Percentiles rank a stretch among this genome's conserved stretches.
Evolutionary conservation across 2,113 vertebrate species (phyloP).

Genomic region (Perccottus glenii): DNA sequence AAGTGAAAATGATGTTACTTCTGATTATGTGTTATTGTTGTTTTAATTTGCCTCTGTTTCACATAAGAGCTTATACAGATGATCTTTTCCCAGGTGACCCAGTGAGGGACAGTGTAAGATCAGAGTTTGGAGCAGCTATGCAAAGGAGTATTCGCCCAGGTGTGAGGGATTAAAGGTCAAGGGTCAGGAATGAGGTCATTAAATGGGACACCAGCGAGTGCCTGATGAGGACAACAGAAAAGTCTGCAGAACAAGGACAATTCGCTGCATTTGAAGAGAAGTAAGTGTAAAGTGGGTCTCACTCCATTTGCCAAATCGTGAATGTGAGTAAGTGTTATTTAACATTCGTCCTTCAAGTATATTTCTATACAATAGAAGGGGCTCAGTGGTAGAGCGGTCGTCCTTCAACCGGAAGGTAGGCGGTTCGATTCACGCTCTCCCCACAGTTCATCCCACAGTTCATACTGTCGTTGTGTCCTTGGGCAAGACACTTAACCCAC

Average conservation of each 20-base stretch:
- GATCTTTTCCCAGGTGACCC: conserved; percentile 58
- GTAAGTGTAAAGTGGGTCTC: background rate
- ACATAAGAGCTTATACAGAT: background rate
- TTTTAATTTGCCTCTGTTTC: background rate
- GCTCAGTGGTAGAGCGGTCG: too few species aligned
- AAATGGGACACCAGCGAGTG: conserved; percentile 65
- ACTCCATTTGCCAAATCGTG: conserved; percentile 23
- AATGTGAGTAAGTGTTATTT: background rate
- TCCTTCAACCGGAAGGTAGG: too few species aligned
- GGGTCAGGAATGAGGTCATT: conserved; percentile 50
- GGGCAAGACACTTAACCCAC: too few species aligned
- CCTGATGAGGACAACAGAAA: conserved; percentile 53
- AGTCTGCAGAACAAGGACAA: conserved; percentile 22
- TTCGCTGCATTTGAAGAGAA: conserved; percentile 4
- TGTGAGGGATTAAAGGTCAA: conserved; percentile 59
- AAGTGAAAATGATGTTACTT: too few species aligned
- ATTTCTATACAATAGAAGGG: background rate
- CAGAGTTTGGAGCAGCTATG: conserved; percentile 49
- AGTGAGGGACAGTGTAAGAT: conserved; percentile 54
- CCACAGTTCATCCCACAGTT: too few species aligned
- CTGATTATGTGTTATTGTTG: background rate
- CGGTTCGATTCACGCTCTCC: too few species aligned
- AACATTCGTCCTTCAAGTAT: background rate
- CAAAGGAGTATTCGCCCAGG: conserved; percentile 62
- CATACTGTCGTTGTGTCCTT: too few species aligned